A percentile compares a stretch with the other conserved stretches of the same genome.
These are phyloP conservation scores for Spilogale gracilis DNA, from an alignment of 2,113 vertebrate species.

Conservation along the genomic window DNA sequence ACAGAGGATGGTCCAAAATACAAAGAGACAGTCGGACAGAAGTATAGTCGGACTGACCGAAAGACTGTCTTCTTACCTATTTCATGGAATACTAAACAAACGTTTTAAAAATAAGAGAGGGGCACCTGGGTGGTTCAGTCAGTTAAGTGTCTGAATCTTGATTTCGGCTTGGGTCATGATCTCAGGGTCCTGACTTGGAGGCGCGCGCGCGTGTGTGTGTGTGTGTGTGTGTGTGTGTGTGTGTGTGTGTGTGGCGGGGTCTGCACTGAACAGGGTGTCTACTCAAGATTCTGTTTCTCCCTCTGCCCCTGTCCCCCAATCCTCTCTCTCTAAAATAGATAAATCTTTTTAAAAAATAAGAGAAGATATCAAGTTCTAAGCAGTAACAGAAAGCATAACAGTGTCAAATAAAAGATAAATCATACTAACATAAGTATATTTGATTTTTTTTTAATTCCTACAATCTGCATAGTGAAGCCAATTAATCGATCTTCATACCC, in stretches of 20 bases:
- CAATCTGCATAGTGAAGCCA: neutral
- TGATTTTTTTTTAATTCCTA: constrained; percentile 46
- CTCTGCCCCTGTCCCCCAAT: neutral
- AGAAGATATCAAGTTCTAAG: constrained; percentile 39
- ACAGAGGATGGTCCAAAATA: neutral
- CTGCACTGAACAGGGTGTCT: too few species aligned
- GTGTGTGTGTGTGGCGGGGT: rapidly evolving
- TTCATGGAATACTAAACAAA: constrained; percentile 23
- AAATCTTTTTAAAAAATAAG: neutral
- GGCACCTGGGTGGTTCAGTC: too few species aligned
- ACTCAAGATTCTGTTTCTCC: too few species aligned
- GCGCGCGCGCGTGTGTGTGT: too few species aligned
- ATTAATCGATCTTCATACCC: neutral
- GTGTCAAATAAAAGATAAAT: constrained; percentile 30
- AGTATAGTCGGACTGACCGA: neutral
- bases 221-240: too few species aligned
- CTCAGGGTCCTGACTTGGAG: too few species aligned
- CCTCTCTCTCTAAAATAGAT: neutral
- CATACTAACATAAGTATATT: constrained; percentile 39
- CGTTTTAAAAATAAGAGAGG: constrained; percentile 28
- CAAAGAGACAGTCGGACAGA: neutral
- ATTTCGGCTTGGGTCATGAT: too few species aligned
- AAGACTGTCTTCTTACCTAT: neutral
- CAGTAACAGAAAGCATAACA: neutral
- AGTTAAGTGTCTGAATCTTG: too few species aligned